Percentiles rank a stretch among this genome's conserved stretches.
Evolutionary conservation across 1,140 invertebrate species (phyloP).

Genomic region (Pectinophora gossypiella): DNA sequence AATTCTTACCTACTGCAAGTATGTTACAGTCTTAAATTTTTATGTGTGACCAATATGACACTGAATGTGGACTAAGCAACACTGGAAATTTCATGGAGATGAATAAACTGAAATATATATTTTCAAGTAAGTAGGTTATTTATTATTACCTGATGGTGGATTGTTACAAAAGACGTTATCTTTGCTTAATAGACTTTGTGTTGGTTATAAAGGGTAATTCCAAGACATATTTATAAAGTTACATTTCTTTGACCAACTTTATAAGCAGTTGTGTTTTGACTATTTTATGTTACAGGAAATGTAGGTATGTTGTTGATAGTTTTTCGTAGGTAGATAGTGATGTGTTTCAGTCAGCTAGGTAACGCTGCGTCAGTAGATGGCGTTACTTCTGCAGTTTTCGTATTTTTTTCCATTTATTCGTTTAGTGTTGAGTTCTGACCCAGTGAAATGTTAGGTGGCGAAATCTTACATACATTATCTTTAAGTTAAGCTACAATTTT

Average conservation of each 20-base stretch:
- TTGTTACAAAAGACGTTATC: background rate
- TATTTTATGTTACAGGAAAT: constrained; percentile 46
- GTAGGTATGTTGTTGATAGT: no score
- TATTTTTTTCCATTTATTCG: no score
- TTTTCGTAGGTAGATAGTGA: no score
- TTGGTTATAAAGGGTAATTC: background rate
- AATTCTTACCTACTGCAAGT: background rate
- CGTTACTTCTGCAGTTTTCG: no score
- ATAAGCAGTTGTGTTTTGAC: constrained; percentile 37
- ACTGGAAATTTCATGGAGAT: background rate
- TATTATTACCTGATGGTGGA: background rate
- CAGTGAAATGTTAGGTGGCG: no score
- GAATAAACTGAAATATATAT: background rate
- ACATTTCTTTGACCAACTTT: background rate
- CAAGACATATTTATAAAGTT: constrained; percentile 12
- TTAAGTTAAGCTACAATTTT: no score
- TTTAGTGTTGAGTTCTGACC: no score
- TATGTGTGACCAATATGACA: background rate
- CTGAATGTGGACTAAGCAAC: background rate
- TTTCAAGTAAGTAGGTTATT: background rate
- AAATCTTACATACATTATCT: no score
- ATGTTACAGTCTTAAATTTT: background rate
- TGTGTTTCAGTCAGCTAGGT: no score
- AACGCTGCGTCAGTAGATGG: no score
- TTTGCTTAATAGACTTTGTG: background rate